Base-by-base conservation (phyloP, 2,888 invertebrate species). In the Sinohyriopsis cumingii region DNA sequence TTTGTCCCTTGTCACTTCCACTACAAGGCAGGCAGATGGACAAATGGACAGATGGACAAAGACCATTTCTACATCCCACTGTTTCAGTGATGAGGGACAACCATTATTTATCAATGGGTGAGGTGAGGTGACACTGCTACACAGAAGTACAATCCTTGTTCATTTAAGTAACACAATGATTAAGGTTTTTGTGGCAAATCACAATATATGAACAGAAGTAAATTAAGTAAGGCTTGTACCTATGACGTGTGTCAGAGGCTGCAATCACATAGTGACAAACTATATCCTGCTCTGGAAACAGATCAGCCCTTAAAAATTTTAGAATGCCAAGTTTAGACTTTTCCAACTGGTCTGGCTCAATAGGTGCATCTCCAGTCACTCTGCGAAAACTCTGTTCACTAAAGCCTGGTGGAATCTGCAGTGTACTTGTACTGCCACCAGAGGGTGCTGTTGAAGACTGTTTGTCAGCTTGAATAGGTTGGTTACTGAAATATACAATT, bases 201-300 rank as follows among this genome's bases (percentile, higher is more conserved):
- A 59, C 12, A 68, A 57, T 9, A 65, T 53, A 59, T 9, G 7
- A 56, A 19, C 18, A 64, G 18, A 24, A 22, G 61, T 20, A 25
- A 25, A 20, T 45, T 9, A 24, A 54, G 55, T 53, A 25, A 19
- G 19, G n/a, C 57, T 28, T 57, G 60, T 25, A 59, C 89, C 87
- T 87, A 75, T 90, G 90, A 76, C 97, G 92, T 0, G 96, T 95
- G 87, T 97, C 97, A 0, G 97, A 94, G 0, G 96, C 95, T 3
- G 95, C 96, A 9, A 97, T 93, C 15, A 97, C 93, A 72, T 96
- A 91, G 68, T 95, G 94, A 75, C 94, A 91, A 28, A 96, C 92
- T 53, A 95, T 93, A 71, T 95, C 95, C 33, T 93, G 92, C 83
- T 94, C 94, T 45, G 93, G 92, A 83, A 96, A 94, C 59, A 95